Evolutionary conservation across 2,888 invertebrate genomes (phyloP), one percentile per base, ranked within the genome.

Genomic region (Melanchra persicariae): DNA sequence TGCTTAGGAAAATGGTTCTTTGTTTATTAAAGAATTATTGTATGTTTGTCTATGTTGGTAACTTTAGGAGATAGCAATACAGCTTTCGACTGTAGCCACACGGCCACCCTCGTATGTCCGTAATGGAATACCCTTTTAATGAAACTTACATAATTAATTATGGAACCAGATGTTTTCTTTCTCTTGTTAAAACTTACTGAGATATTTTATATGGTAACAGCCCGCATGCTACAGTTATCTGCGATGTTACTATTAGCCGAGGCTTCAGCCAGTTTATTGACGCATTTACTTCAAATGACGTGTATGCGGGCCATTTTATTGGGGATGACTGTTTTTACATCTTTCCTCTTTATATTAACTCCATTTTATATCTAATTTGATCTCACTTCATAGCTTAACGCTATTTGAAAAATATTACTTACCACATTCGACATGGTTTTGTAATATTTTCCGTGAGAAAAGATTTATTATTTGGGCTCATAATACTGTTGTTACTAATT

Each of bases 261-360:
- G 82, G 81, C 83, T 85, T 83, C 68, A 81, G 79, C 82, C 74
- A 80, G 79, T 88, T 91, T 88, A 91, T 91, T 92, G 89, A 90
- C 84, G 87, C 86, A 88, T 89, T 87, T 82, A 77, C 86, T 88
- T 82, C 85, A 85, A 89, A 89, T 89, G 85, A 88, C 79, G 84
- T 74, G 68, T 70, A 79, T 92, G 91, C 92, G 92, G 92, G 92
- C 70, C 51, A 74, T 70, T 89, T 88, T 88, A 90, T 88, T 86
- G 76, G 76, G 78, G 72, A 74, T 79, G 79, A 72, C 57, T 73
- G 65, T 78, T 84, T 81, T 82, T 75, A 80, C 77, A 76, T 87
- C 78, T 71, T 75, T 79, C 57, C 63, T 61, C 22, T 34, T 59
- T 58, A 40, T 37, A 45, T 55, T 62, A 26, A 22, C 45, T 74